phyloP scores from a whole-genome alignment of 2,113 vertebrate species.

The Vidua macroura region DNA sequence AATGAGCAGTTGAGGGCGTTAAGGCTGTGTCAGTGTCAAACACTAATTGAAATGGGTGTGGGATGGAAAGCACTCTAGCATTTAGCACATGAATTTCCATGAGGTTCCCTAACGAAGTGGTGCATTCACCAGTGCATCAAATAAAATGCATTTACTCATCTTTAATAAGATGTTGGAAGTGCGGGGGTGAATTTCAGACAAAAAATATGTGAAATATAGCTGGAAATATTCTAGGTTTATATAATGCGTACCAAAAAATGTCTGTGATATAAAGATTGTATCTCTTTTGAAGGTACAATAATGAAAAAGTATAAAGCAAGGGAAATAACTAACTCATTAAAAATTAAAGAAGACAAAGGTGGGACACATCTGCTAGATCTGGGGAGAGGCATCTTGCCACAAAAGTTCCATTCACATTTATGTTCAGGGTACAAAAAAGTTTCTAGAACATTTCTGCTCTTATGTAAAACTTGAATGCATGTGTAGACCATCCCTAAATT shows the following conservation, averaged over 20 bases:
- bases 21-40: constrained; percentile 61
- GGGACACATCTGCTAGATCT: background rate
- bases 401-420: background rate
- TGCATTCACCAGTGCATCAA: constrained; percentile 33
- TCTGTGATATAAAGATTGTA: background rate
- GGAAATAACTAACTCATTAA: background rate
- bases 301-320: background rate
- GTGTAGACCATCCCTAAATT: background rate
- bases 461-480: background rate
- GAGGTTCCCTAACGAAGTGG: constrained; percentile 51
- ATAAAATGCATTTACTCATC: constrained; percentile 25
- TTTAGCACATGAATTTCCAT: constrained; percentile 73
- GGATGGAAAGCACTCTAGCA: constrained; percentile 57
- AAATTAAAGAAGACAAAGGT: background rate
- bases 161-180: constrained; percentile 14
- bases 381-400: background rate
- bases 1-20: constrained; percentile 34
- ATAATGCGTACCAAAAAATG: rapidly evolving
- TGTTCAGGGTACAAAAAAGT: background rate
- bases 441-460: background rate
- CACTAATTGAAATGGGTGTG: constrained; percentile 70
- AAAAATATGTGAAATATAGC: background rate
- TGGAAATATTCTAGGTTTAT: background rate
- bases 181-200: background rate
- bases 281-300: background rate